Evolutionary conservation across 2,797 vertebrate genomes (phyloP), one percentile per base, ranked within the genome.

Genomic region (Melanotaenia pygmaea): DNA sequence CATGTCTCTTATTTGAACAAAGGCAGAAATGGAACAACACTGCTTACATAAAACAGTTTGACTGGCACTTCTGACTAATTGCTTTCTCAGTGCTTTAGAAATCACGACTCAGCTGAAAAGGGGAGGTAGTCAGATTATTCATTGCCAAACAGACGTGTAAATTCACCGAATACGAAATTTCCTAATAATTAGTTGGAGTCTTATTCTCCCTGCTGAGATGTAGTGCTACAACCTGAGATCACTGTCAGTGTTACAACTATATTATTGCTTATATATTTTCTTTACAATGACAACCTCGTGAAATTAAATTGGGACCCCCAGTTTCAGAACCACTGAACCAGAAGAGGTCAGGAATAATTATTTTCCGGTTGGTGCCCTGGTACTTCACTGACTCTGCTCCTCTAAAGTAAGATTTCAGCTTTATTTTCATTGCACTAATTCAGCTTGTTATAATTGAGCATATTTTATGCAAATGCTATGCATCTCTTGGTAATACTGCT

Each of bases 331-430:
- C 4, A 45, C 43, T 20, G 16, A 43, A 13, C 80, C 81, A 84
- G 81, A 59, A 80, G 82, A 81, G 77, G 77, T 80, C 79, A 81
- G 67, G 82, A 14, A 51, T 45, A 7, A 5, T 18, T 6, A 16
- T 74, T 69, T 71, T 59, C 12, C 51, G 40, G 74, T 65, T 38
- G 11, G 13, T 32, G 14, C 64, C 11, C 9, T 24, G 28, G 22
- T 38, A 9, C 28, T 43, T 35, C 22, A 43, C 13, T n/a, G 6
- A 13, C 40, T 30, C 40, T 30, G 62, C 59, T 47, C 8, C 37
- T 61, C 20, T 60, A 38, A 70, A 72, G 56, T 37, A 10, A 45
- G 16, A 18, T 20, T 45, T 20, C 43, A 45, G 43, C 18, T 45
- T 45, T 45, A 20, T 45, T 45, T 45, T 45, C 43, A 45, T 45